Evolutionary conservation across 2,888 invertebrate species (phyloP).

Genomic region (Oxystoma pomonae): DNA sequence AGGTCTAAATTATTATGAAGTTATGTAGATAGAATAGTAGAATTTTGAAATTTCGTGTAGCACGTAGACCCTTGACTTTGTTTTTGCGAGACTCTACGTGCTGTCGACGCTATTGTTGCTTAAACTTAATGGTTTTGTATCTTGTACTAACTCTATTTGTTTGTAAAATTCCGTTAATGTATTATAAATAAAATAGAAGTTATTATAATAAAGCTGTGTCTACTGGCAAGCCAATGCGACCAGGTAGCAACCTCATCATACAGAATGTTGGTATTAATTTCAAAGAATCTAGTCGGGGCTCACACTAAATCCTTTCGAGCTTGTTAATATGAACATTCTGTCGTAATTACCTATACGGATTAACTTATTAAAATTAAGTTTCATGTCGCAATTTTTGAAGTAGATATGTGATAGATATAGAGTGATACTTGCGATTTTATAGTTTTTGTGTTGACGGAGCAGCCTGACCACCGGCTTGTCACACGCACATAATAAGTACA

Average conservation of each 20-base stretch:
- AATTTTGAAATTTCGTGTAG: slow-evolving; percentile 23
- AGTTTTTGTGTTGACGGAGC: slow-evolving; percentile 23
- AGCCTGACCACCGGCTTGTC: slow-evolving; percentile 38
- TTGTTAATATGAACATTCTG: neutral
- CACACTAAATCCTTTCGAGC: neutral
- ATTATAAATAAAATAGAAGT: slow-evolving; percentile 27
- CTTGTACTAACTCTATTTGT: slow-evolving; percentile 26
- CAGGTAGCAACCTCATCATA: slow-evolving; percentile 18
- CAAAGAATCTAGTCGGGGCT: neutral
- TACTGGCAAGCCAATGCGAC: slow-evolving; percentile 38
- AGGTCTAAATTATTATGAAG: slow-evolving; percentile 45
- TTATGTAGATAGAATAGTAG: slow-evolving; percentile 41
- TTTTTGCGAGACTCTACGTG: slow-evolving; percentile 25
- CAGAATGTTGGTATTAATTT: neutral
- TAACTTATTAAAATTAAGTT: neutral
- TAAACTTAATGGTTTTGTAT: slow-evolving; percentile 36
- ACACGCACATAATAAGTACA: slow-evolving; percentile 41
- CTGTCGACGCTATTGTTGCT: slow-evolving; percentile 23
- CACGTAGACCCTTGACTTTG: slow-evolving; percentile 1
- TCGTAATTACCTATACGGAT: neutral
- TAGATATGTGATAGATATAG: slow-evolving; percentile 28
- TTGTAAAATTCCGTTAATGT: slow-evolving; percentile 20
- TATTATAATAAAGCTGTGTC: slow-evolving; percentile 45
- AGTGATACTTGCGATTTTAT: slow-evolving; percentile 21
- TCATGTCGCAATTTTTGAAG: slow-evolving; percentile 21